Evolutionary conservation across 2,797 vertebrate species (phyloP), one percentile per base, ranked within the genome.

Genomic region (Enteromius mattozi): DNA sequence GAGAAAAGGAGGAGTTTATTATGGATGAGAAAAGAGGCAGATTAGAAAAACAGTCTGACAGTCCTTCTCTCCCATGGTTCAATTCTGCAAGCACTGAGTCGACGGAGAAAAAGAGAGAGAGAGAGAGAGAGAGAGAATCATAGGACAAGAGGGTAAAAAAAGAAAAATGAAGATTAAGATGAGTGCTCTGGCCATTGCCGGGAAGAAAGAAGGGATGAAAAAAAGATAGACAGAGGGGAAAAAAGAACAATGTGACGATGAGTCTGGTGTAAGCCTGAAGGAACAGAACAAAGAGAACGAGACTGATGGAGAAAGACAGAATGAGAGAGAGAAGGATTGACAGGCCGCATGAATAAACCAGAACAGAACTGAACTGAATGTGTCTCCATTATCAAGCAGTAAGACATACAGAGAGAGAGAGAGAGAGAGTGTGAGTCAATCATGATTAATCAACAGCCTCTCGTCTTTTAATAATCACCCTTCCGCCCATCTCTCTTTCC

Each of bases 391-490:
- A 85, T 85, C 72, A 83, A 78, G 45, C 78, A 37, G 30, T 71
- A 33, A 68, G 56, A 82, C 37, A 40, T 9, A 40, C 78, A 37
- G n/a, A 66, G 33, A 68, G 70, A 63, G 35, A 70, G 1, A 74
- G 17, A 79, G 56, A 74, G 75, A 40, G 80, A 40, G 56, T 81
- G 87, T 68, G 85, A 85, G 86, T 92, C 91, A 94, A 94, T 95
- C 94, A 94, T 90, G 93, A 93, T 94, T 94, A 94, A 94, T 94
- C 94, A 95, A 92, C 92, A 89, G 89, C 88, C 86, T 85, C 81
- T 88, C 82, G 33, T 72, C 65, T 89, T 66, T 86, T 86, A 82
- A 84, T 85, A 87, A 79, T 84, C 78, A 74, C 49, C 33, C 74
- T 81, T 77, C 51, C 84, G 51, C 77, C 72, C 78, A 90, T 92